phyloP scores from a whole-genome alignment of 2,113 vertebrate species.

The Dermatemys mawii region DNA sequence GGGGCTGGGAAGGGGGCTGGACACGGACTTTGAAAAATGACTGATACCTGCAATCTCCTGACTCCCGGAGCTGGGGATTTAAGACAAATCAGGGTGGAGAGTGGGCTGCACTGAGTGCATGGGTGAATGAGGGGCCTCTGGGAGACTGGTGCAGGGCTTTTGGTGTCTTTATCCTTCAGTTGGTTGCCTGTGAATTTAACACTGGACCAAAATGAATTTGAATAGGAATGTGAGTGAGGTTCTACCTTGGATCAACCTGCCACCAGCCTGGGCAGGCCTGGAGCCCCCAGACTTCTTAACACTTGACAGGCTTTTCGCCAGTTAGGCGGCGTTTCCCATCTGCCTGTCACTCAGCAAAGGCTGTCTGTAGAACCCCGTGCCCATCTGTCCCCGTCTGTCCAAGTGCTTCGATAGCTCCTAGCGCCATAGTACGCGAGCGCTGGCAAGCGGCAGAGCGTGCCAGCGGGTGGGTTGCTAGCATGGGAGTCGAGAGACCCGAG shows the following conservation, averaged over 20 bases:
- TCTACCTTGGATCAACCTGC: background rate
- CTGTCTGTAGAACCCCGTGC: background rate
- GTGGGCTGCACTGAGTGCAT: background rate
- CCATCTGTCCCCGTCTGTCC: background rate
- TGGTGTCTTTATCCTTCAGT: accelerated
- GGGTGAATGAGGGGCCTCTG: background rate
- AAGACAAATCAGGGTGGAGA: background rate
- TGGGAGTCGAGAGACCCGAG: background rate
- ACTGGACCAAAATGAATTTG: background rate
- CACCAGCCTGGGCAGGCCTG: background rate
- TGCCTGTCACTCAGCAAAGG: background rate
- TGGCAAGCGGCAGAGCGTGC: background rate
- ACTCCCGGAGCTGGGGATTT: background rate
- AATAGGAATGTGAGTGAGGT: background rate
- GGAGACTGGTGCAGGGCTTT: background rate
- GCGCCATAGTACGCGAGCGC: background rate
- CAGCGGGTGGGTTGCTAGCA: background rate
- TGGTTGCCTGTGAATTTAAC: background rate
- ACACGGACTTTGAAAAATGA: background rate
- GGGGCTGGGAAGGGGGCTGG: background rate
- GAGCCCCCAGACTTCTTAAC: background rate
- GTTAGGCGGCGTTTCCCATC: background rate
- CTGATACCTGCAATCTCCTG: background rate
- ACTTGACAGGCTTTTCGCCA: background rate
- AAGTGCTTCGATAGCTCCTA: background rate